phyloP scores from a whole-genome alignment of 2,113 vertebrate genomes.

The Rhinopomastus cyanomelas region DNA sequence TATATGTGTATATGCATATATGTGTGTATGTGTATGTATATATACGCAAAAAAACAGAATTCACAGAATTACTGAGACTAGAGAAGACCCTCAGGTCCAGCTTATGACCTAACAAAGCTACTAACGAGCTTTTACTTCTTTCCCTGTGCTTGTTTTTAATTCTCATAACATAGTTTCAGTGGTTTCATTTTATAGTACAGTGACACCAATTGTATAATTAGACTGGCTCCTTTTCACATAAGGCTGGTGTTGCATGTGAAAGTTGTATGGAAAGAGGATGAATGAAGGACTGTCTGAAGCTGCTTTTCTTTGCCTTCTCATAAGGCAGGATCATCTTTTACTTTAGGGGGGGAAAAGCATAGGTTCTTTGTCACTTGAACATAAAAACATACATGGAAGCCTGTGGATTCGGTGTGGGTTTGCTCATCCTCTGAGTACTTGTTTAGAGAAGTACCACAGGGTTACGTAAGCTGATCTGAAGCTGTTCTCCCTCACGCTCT shows the following conservation, averaged over 20 bases:
- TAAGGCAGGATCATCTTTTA: background rate
- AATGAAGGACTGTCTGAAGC: background rate
- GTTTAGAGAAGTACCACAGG: background rate
- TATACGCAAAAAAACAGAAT: too few species aligned
- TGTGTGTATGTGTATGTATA: too few species aligned
- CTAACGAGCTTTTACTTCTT: background rate
- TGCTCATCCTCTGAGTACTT: background rate
- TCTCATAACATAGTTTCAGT: background rate
- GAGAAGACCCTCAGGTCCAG: too few species aligned
- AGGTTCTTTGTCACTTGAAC: background rate
- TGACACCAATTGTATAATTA: background rate
- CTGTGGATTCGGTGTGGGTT: background rate
- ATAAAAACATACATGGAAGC: background rate
- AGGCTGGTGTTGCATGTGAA: background rate
- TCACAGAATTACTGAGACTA: too few species aligned
- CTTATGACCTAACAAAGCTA: too few species aligned
- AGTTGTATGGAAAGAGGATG: background rate
- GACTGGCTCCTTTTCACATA: background rate
- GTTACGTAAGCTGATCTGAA: background rate
- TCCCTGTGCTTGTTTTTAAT: background rate
- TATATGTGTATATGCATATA: too few species aligned
- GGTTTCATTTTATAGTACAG: background rate
- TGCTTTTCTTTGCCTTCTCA: background rate
- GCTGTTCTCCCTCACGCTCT: background rate
- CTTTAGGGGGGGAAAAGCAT: background rate